Percentiles rank a stretch among this genome's conserved stretches.
These are phyloP conservation scores for Scytalopus superciliaris DNA, from an alignment of 2,113 vertebrate genomes.

Conservation along the genomic window DNA sequence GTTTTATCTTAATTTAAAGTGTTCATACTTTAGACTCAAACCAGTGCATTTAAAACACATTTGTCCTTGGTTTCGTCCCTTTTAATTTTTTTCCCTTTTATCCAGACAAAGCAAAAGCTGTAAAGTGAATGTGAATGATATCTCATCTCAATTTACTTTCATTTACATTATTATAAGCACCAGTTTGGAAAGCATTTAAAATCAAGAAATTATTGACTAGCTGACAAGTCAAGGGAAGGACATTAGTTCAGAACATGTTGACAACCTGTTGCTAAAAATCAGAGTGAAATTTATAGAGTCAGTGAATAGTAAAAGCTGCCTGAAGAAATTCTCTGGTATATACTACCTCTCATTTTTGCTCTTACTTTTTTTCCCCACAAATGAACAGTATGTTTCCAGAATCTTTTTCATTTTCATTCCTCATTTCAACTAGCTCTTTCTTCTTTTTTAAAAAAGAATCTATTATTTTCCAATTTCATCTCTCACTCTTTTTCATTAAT, in stretches of 20 bases:
- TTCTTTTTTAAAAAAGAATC: background rate
- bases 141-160: background rate
- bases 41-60: background rate
- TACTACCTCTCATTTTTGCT: background rate
- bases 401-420: background rate
- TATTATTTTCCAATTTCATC: background rate
- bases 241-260: background rate
- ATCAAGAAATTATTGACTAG: background rate
- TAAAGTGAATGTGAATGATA: background rate
- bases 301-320: background rate
- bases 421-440: background rate
- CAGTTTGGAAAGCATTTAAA: background rate
- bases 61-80: background rate
- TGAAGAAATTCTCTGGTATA: background rate
- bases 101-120: background rate
- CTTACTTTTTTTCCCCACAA: background rate
- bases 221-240: slow-evolving; percentile 7
- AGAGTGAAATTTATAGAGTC: background rate
- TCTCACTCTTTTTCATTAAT: background rate
- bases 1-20: background rate
- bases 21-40: background rate
- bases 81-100: background rate
- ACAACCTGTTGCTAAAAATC: background rate
- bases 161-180: background rate
- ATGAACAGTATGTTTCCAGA: background rate